phyloP scores from a whole-genome alignment of 2,113 vertebrate genomes.

The Trematomus loennbergii region DNA sequence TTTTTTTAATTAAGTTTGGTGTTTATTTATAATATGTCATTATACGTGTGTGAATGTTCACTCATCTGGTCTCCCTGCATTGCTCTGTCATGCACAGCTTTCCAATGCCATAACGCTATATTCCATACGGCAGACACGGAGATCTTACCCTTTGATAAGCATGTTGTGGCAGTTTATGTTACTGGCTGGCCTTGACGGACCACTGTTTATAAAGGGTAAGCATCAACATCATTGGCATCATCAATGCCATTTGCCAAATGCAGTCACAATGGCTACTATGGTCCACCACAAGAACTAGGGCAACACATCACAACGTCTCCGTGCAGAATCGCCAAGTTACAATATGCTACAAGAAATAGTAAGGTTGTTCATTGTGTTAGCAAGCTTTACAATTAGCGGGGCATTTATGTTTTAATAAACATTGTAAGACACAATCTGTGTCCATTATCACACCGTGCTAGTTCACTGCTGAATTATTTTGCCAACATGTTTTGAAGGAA shows the following conservation, averaged over 20 bases:
- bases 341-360: slow-evolving; percentile 31
- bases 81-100: background rate
- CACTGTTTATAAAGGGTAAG: slow-evolving; percentile 23
- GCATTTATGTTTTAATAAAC: slow-evolving; percentile 14
- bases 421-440: background rate
- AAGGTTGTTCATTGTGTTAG: slow-evolving; percentile 19
- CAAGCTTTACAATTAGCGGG: background rate
- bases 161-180: background rate
- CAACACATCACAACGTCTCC: slow-evolving; percentile 25
- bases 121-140: background rate
- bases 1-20: background rate
- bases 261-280: slow-evolving; percentile 16
- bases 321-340: slow-evolving; percentile 10
- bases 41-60: background rate
- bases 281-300: slow-evolving; percentile 20
- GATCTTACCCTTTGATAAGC: background rate
- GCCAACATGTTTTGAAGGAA: background rate
- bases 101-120: background rate
- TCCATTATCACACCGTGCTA: slow-evolving; percentile 2
- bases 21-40: background rate
- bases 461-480: background rate
- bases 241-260: slow-evolving; percentile 10
- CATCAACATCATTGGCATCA: slow-evolving; percentile 15
- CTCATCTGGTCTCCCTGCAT: background rate
- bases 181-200: slow-evolving; percentile 25